Conservation (phyloP, 2,113 vertebrate genomes). For the Nannobrachium achirus region DNA sequence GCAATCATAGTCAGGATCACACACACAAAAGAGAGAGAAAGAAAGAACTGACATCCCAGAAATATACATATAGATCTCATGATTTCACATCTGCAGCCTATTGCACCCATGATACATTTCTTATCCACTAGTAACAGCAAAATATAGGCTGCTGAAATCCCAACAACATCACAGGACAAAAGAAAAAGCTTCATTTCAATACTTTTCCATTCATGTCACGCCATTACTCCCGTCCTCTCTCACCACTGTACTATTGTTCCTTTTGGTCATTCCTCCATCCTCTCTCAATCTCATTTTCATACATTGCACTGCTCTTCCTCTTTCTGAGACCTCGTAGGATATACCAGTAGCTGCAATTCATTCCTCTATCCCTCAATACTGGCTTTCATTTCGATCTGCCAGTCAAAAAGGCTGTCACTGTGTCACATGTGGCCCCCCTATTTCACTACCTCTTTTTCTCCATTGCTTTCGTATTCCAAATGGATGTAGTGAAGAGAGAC, state of each 20-base stretch:
- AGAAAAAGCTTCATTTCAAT: slow-evolving; percentile 19
- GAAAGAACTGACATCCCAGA: not conserved
- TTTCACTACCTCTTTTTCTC: slow-evolving; percentile 56
- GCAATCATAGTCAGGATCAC: slow-evolving; percentile 26
- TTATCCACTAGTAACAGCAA: slow-evolving; percentile 22
- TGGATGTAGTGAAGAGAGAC: slow-evolving; percentile 61
- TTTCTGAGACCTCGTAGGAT: slow-evolving; percentile 36
- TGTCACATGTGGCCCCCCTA: slow-evolving; percentile 67
- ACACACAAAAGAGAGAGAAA: slow-evolving; percentile 12
- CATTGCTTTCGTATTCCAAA: slow-evolving; percentile 52
- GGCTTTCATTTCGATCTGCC: slow-evolving; percentile 76
- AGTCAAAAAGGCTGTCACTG: slow-evolving; percentile 70
- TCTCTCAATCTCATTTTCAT: slow-evolving; percentile 29
- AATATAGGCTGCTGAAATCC: slow-evolving; percentile 30
- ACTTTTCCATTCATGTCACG: slow-evolving; percentile 22
- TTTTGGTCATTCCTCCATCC: slow-evolving; percentile 19
- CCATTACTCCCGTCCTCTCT: not conserved
- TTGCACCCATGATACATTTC: slow-evolving; percentile 16
- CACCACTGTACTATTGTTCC: slow-evolving; percentile 27
- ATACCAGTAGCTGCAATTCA: slow-evolving; percentile 66
- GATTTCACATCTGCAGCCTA: slow-evolving; percentile 20
- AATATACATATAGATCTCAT: not conserved
- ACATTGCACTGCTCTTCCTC: slow-evolving; percentile 26
- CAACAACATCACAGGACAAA: not conserved
- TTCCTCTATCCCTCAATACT: slow-evolving; percentile 63